These are phyloP conservation scores for Geodia barretti DNA, from an alignment of 37 sponge, comb jelly and placozoan species.

Conservation along the genomic window DNA sequence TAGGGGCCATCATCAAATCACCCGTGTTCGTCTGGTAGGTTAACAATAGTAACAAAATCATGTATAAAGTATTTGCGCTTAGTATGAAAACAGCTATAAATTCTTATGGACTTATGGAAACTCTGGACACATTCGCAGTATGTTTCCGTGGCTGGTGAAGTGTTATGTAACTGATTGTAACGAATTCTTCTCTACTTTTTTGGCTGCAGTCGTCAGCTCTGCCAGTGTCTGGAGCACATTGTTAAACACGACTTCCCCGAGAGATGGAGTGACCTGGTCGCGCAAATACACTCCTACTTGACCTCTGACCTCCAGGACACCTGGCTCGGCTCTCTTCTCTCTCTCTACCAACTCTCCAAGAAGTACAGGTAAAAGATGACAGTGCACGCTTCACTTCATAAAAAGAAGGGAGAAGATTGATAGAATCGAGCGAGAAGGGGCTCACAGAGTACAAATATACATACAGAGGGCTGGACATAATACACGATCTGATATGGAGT, in stretches of 20 bases:
- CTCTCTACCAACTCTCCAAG: conserved; percentile 73
- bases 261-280: conserved; percentile 78
- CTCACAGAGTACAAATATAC: too few relatives aligned
- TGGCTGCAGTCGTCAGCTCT: conserved; percentile 73
- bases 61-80: too few relatives aligned
- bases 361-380: conserved; percentile 90
- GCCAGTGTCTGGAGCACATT: conserved; percentile 80
- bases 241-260: conserved; percentile 82
- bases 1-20: conserved; percentile 76
- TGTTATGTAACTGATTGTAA: background rate
- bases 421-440: too few relatives aligned
- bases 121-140: too few relatives aligned
- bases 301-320: conserved; percentile 57
- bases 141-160: too few relatives aligned
- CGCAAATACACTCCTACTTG: conserved; percentile 55
- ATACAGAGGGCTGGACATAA: too few relatives aligned
- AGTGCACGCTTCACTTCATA: background rate
- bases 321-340: conserved; percentile 64
- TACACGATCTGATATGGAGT: too few relatives aligned
- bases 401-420: background rate
- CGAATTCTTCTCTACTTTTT: background rate
- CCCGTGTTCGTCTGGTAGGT: conserved; percentile 71
- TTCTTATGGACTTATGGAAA: too few relatives aligned
- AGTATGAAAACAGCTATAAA: too few relatives aligned
- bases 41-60: too few relatives aligned